Conservation (phyloP, 2,888 invertebrate species). For the Megaustenia siamemsis region DNA sequence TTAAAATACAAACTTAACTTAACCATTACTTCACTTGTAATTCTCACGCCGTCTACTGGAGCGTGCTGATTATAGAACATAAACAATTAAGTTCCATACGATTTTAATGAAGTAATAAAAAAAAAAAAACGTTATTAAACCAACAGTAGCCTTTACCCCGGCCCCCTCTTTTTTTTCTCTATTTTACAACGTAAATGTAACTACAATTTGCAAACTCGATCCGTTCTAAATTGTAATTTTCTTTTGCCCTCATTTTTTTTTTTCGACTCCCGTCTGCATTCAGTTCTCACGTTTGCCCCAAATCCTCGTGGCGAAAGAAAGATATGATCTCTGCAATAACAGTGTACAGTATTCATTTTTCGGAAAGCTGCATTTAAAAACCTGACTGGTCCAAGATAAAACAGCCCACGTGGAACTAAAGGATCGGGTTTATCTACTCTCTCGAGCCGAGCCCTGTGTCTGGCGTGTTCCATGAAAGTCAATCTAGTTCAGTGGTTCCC, state of each 20-base stretch:
- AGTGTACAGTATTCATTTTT: conserved; percentile 30
- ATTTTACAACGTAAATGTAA: neutral
- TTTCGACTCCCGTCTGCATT: neutral
- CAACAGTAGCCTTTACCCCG: neutral
- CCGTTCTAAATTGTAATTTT: conserved; percentile 8
- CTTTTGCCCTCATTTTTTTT: conserved; percentile 10
- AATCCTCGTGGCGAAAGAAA: neutral
- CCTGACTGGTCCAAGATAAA: conserved; percentile 7
- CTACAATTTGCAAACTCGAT: neutral
- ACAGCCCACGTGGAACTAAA: conserved; percentile 2
- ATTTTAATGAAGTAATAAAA: too few relatives aligned
- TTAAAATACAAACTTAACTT: too few relatives aligned
- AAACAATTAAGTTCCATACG: too few relatives aligned
- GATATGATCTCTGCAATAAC: conserved; percentile 27
- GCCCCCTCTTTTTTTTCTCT: too few relatives aligned
- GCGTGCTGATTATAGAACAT: too few relatives aligned
- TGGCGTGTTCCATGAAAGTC: neutral
- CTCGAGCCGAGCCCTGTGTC: neutral
- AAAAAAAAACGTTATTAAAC: too few relatives aligned
- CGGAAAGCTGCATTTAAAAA: neutral
- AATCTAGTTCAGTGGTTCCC: neutral
- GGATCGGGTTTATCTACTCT: conserved; percentile 11
- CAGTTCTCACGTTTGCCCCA: neutral
- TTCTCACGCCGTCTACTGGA: too few relatives aligned
- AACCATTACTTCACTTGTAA: too few relatives aligned